These are phyloP conservation scores for Argopecten irradians DNA, from an alignment of 1,140 invertebrate species.

Conservation along the genomic window DNA sequence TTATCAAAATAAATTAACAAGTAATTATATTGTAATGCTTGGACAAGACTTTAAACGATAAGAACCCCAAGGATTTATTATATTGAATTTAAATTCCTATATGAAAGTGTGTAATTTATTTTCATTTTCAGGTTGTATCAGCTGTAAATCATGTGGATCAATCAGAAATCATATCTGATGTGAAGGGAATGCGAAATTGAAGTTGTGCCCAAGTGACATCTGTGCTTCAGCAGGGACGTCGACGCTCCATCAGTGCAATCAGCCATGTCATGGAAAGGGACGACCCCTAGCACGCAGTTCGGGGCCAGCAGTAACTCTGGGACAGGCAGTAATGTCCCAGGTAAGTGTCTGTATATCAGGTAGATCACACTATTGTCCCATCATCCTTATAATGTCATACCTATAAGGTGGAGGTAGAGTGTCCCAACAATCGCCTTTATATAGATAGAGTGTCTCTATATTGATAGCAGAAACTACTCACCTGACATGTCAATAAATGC, in stretches of 20 bases:
- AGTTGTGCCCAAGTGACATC: not conserved
- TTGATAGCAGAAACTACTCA: not conserved
- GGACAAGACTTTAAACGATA: not conserved
- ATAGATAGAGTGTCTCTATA: not conserved
- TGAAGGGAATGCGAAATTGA: not conserved
- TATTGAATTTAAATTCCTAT: not conserved
- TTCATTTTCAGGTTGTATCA: not conserved
- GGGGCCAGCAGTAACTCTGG: not conserved
- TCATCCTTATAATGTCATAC: not conserved
- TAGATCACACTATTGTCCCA: not conserved
- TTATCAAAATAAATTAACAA: conserved; percentile 19
- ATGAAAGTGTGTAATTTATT: not conserved
- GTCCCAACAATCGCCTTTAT: not conserved
- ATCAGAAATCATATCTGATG: not conserved
- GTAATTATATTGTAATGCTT: conserved; percentile 18
- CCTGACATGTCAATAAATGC: not conserved
- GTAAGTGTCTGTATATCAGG: not conserved
- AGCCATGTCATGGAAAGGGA: conserved; percentile 20
- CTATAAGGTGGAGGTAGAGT: not conserved
- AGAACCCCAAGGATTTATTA: not conserved
- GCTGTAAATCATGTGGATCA: not conserved
- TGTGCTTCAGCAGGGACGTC: not conserved
- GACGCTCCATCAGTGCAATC: not conserved
- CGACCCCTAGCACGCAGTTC: conserved; percentile 4
- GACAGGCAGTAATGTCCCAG: conserved; percentile 13